Conservation (phyloP, 2,888 invertebrate genomes). For the Noctua fimbriata region DNA sequence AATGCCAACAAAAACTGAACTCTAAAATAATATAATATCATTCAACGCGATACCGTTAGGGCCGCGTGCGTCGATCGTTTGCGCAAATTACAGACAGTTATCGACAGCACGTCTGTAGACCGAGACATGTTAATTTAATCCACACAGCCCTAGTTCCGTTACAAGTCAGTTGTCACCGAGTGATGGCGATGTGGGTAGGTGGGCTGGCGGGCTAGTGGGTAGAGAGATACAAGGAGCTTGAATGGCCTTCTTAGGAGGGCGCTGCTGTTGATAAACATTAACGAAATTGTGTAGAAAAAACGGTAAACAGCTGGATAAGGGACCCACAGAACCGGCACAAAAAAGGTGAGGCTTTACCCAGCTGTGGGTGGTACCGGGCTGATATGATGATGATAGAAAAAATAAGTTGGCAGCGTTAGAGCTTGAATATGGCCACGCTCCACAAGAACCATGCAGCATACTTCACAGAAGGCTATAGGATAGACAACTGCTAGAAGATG, state of each 20-base stretch:
- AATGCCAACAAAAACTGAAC: slow-evolving; percentile 1
- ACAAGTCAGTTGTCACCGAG: slow-evolving; percentile 45
- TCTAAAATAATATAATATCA: slow-evolving; percentile 39
- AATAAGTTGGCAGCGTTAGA: no score
- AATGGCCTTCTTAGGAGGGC: neutral
- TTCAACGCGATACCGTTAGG: slow-evolving; percentile 43
- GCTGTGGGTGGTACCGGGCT: no score
- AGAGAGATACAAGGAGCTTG: neutral
- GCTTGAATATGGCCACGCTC: no score
- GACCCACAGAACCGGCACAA: no score
- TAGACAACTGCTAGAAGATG: no score
- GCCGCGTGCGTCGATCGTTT: slow-evolving; percentile 58
- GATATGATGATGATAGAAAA: no score
- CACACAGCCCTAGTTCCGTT: slow-evolving; percentile 58
- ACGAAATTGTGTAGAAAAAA: no score
- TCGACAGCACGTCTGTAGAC: slow-evolving; percentile 47
- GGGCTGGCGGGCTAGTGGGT: neutral
- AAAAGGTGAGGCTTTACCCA: no score
- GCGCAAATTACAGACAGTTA: slow-evolving; percentile 66
- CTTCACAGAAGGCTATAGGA: no score
- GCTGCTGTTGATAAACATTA: neutral
- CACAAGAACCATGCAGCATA: no score
- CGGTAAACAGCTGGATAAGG: no score
- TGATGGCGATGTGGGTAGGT: neutral
- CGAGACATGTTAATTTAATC: slow-evolving; percentile 61